Conservation (phyloP, 2,113 vertebrate genomes). For the Regulus satrapa region DNA sequence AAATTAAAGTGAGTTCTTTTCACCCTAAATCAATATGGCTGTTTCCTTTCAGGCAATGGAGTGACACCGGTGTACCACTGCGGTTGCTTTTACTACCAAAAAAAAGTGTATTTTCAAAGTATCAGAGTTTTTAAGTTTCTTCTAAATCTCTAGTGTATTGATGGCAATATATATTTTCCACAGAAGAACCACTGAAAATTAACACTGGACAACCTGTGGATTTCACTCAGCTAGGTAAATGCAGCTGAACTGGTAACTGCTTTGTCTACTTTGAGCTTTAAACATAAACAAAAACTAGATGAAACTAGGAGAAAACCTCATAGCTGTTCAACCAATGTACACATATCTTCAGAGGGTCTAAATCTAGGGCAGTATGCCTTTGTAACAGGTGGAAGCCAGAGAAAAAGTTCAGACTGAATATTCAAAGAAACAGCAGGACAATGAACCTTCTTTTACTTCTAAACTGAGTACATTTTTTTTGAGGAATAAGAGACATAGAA, state of each 20-base stretch:
- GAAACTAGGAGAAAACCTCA: background rate
- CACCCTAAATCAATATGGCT: background rate
- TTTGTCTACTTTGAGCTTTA: background rate
- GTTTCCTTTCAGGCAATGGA: background rate
- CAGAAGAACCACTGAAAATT: background rate
- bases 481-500: background rate
- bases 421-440: slow-evolving; percentile 22
- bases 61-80: background rate
- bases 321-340: background rate
- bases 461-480: background rate
- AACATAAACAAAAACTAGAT: background rate
- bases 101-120: background rate
- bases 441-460: background rate
- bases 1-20: background rate
- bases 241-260: background rate
- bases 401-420: background rate
- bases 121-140: background rate
- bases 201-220: background rate
- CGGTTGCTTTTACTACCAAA: background rate
- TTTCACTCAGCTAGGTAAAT: background rate
- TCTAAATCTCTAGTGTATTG: background rate
- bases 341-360: background rate
- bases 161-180: background rate
- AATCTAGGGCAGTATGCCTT: background rate
- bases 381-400: background rate